Evolutionary conservation across 1,140 invertebrate genomes (phyloP).

Genomic region (Drosophila littoralis): DNA sequence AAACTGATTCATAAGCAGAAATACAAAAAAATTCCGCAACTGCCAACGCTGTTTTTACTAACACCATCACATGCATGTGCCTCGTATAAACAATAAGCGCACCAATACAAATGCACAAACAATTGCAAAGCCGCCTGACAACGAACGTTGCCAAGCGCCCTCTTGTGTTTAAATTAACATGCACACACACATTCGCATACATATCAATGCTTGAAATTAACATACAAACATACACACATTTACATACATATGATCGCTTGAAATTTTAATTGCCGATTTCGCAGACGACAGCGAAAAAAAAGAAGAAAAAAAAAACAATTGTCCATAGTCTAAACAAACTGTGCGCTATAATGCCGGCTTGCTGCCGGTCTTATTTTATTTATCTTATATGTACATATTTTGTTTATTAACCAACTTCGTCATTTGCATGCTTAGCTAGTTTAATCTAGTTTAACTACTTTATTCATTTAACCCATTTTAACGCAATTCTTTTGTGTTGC

Average conservation of each 20-base stretch:
- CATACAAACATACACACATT: neutral
- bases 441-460: slow-evolving; percentile 16
- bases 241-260: neutral
- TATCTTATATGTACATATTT: neutral
- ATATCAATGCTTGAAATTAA: neutral
- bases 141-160: neutral
- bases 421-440: slow-evolving; percentile 9
- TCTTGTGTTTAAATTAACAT: neutral
- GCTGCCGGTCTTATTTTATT: neutral
- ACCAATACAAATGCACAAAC: neutral
- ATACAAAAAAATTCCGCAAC: slow-evolving; percentile 22
- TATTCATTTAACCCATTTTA: slow-evolving; percentile 8
- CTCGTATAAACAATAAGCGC: neutral
- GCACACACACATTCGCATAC: neutral
- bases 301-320: neutral
- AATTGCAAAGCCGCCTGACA: slow-evolving; percentile 6
- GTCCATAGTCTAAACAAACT: neutral
- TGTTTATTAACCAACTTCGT: neutral
- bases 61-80: neutral
- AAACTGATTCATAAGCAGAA: slow-evolving; percentile 33
- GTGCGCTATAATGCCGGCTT: neutral
- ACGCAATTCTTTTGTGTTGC: neutral
- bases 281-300: neutral
- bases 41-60: slow-evolving; percentile 6
- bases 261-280: neutral